phyloP scores from a whole-genome alignment of 2,797 vertebrate species.

The Enteromius fasciolatus region DNA sequence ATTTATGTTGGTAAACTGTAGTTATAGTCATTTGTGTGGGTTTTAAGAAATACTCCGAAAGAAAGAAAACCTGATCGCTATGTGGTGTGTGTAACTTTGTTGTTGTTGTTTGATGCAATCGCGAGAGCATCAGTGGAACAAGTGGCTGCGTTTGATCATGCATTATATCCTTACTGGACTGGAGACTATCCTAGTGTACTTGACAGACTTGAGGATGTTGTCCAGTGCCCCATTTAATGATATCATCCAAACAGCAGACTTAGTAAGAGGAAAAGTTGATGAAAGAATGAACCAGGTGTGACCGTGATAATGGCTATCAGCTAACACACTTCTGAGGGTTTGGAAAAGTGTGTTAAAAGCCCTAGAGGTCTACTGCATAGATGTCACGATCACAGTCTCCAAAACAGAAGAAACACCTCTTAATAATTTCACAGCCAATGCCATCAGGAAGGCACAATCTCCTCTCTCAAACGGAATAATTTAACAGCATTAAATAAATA shows the following conservation, averaged over 20 bases:
- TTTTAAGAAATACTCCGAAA: not conserved
- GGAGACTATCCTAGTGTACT: not conserved
- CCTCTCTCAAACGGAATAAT: constrained; percentile 55
- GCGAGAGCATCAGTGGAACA: constrained; percentile 6
- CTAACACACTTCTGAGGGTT: constrained; percentile 24
- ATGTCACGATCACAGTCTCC: constrained; percentile 12
- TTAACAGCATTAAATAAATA: constrained; percentile 57
- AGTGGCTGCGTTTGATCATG: constrained; percentile 15
- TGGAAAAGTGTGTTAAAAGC: constrained; percentile 46
- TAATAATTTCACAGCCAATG: constrained; percentile 49
- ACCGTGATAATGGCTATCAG: constrained; percentile 11
- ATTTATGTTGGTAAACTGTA: not conserved
- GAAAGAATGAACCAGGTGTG: constrained; percentile 27
- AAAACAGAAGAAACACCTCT: constrained; percentile 31
- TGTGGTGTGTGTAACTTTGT: not conserved
- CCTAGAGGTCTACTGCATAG: constrained; percentile 5
- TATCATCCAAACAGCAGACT: not conserved
- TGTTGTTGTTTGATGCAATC: not conserved
- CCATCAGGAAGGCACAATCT: constrained; percentile 25
- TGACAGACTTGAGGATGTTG: not conserved
- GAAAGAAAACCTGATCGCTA: not conserved
- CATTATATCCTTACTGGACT: not conserved
- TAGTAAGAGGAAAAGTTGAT: constrained; percentile 4
- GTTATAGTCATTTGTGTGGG: not conserved
- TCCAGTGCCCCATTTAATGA: not conserved